Base-by-base conservation (phyloP, 2,888 invertebrate species). In the Perizoma affinitatum region DNA sequence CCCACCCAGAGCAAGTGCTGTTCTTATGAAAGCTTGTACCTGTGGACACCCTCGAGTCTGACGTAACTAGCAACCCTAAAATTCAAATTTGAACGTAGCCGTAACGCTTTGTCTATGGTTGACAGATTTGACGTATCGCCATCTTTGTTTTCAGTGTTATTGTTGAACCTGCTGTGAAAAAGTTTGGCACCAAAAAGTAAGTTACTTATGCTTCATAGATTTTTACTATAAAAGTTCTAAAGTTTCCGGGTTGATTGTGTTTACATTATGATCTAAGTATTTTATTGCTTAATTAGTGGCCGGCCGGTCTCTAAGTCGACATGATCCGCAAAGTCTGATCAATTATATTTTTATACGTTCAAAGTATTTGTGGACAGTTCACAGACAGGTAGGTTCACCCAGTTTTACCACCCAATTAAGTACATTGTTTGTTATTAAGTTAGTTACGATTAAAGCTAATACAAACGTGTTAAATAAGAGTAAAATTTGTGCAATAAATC, bases 41-140 rank as follows among this genome's bases (percentile, higher is more conserved):
- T 42, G 42, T 42, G 42, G 42, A 42, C 42, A 9, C 5, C 6
- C 4, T 5, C 8, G 36, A 35, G 8, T 57, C 22, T 49, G 60
- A 46, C 63, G 59, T 59, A 62, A 57, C 45, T 58, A 63, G 33
- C 63, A 58, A 48, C 50, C 56, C 54, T 42, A 42, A 42, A 42
- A 42, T 42, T 42, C 42, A 6, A 57, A 50, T 48, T 50, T 57
- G 49, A 57, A 57, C 50, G 50, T 50, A 38, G 6, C 44, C 45
- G 50, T 57, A 50, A 44, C 43, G 56, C 35, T 43, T 57, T 48
- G 44, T 57, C 45, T 57, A 45, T 43, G 49, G 50, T 57, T 57
- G 38, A 50, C 34, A 50, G 50, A 36, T 50, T 50, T 52, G 47
- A 58, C 53, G 58, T 58, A 43, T 47, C 53, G 58, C 58, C 53